These are phyloP conservation scores for Macquaria ambigua DNA, from an alignment of 2,113 vertebrate genomes.

Conservation along the genomic window DNA sequence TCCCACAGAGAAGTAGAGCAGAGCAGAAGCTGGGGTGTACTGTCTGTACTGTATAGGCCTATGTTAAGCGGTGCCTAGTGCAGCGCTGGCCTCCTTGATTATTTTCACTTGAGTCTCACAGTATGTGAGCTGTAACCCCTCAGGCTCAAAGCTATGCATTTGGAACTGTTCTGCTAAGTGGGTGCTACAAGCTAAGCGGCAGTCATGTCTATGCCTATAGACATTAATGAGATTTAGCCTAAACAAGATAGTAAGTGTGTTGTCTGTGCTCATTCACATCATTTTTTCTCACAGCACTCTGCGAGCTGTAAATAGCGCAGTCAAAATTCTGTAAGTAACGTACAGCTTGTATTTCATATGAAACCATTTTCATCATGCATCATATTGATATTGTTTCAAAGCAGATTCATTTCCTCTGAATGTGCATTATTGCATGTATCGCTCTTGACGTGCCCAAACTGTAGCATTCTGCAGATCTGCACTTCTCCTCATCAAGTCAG, in stretches of 20 bases:
- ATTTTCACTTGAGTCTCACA: conserved; percentile 60
- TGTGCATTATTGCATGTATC: conserved; percentile 16
- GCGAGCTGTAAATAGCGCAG: conserved; percentile 23
- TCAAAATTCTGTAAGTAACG: not conserved
- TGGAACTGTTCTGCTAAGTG: conserved; percentile 53
- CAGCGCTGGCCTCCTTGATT: conserved; percentile 54
- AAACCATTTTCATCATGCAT: not conserved
- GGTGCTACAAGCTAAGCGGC: conserved; percentile 50
- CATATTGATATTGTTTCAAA: conserved; percentile 37
- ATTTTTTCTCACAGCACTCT: conserved; percentile 29
- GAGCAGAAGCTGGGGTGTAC: conserved; percentile 25
- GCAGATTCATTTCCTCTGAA: conserved; percentile 52
- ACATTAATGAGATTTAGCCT: conserved; percentile 57
- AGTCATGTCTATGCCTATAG: conserved; percentile 53
- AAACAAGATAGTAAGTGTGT: conserved; percentile 52
- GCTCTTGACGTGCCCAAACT: conserved; percentile 4
- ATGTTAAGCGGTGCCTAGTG: conserved; percentile 26
- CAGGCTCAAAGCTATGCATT: conserved; percentile 59
- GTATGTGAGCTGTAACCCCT: conserved; percentile 59
- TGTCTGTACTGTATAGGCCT: conserved; percentile 33
- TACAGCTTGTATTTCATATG: not conserved
- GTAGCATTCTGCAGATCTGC: conserved; percentile 49
- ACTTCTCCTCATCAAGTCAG: conserved; percentile 39
- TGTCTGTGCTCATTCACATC: conserved; percentile 57
- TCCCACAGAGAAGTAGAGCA: conserved; percentile 26